Evolutionary conservation across 2,113 vertebrate genomes (phyloP).

Genomic region (Fregetta grallaria): DNA sequence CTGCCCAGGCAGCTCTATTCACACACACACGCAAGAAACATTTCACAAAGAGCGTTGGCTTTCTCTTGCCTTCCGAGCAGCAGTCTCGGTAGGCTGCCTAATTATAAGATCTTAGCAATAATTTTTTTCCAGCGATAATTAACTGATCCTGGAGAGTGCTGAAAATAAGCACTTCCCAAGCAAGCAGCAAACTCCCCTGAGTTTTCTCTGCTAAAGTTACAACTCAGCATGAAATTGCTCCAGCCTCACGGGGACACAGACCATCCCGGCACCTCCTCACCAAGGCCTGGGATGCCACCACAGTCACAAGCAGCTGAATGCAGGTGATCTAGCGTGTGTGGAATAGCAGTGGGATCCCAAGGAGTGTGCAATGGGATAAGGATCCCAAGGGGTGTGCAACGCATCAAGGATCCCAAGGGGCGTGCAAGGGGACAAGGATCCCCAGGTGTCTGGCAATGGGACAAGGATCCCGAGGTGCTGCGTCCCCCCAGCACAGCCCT

Average conservation of each 20-base stretch:
- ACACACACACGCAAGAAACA: background rate
- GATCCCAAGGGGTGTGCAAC: background rate
- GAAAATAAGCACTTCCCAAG: constrained; percentile 48
- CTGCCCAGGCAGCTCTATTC: background rate
- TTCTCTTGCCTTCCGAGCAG: background rate
- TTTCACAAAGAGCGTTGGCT: background rate
- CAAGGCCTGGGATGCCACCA: background rate
- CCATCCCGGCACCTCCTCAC: background rate
- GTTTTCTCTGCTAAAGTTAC: constrained; percentile 1
- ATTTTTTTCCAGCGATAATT: constrained; percentile 30
- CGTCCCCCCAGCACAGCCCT: background rate
- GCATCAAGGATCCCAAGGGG: background rate
- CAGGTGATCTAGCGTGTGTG: background rate
- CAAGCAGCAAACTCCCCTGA: constrained; percentile 38
- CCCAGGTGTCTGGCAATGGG: background rate
- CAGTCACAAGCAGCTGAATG: background rate
- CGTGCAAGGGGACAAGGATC: background rate
- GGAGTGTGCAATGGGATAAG: background rate
- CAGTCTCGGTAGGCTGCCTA: constrained; percentile 16
- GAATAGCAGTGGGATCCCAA: background rate
- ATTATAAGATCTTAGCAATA: constrained; percentile 45
- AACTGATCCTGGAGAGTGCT: constrained; percentile 21
- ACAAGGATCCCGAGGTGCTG: background rate
- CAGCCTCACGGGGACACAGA: background rate
- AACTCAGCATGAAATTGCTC: background rate